Evolutionary conservation across 2,888 invertebrate species (phyloP).

Genomic region (Orthosia incerta): DNA sequence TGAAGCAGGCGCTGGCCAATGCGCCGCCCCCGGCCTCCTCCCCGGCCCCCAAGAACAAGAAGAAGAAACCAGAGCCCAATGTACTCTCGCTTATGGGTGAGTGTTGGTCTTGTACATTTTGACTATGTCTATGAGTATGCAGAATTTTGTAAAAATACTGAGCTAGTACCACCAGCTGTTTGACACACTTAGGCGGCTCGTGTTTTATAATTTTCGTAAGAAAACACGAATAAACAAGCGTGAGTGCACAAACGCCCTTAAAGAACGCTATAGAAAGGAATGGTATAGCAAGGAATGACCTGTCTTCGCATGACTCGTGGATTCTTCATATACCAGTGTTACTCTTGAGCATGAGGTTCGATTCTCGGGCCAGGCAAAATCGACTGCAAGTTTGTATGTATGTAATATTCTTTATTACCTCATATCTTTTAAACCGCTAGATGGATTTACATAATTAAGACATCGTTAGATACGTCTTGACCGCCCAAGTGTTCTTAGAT

Average conservation of each 20-base stretch:
- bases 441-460: too few relatives aligned
- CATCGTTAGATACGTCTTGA: too few relatives aligned
- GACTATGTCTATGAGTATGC: not conserved
- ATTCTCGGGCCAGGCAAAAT: too few relatives aligned
- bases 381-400: too few relatives aligned
- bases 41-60: conserved; percentile 82
- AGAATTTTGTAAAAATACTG: not conserved
- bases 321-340: not conserved
- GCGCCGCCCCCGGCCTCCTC: conserved; percentile 73
- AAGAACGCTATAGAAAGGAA: too few relatives aligned
- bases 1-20: conserved; percentile 80
- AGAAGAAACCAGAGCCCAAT: conserved; percentile 85
- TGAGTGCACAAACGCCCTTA: too few relatives aligned
- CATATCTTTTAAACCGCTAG: too few relatives aligned
- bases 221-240: too few relatives aligned
- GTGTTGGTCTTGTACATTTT: conserved; percentile 41
- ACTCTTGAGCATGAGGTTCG: too few relatives aligned
- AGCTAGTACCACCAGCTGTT: not conserved
- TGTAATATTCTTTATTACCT: too few relatives aligned
- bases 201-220: too few relatives aligned
- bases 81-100: conserved; percentile 86
- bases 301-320: not conserved
- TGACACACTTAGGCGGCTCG: not conserved
- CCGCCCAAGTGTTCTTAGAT: too few relatives aligned
- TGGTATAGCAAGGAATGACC: not conserved